These are phyloP conservation scores for Popillia japonica DNA, from an alignment of 1,140 invertebrate genomes.

Conservation along the genomic window DNA sequence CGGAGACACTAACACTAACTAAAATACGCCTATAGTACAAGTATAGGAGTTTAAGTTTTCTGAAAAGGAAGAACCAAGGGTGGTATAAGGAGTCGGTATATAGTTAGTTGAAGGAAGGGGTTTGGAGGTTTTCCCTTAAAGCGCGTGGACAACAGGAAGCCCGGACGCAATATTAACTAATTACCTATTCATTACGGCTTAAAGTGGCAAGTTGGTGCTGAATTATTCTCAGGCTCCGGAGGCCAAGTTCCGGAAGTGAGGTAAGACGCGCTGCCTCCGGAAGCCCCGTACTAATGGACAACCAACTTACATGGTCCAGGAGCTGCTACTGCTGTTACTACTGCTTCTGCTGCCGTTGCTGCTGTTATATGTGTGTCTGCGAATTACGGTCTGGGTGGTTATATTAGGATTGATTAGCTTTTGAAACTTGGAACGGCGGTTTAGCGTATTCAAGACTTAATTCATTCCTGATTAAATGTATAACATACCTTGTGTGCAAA, in stretches of 20 bases:
- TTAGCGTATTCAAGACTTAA: constrained; percentile 30
- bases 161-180: constrained; percentile 59
- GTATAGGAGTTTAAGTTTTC: constrained; percentile 23
- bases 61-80: constrained; percentile 25
- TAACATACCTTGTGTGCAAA: constrained; percentile 19
- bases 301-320: constrained; percentile 48
- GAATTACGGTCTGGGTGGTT: constrained; percentile 10
- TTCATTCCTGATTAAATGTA: constrained; percentile 26
- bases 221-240: constrained; percentile 57
- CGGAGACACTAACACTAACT: constrained; percentile 42
- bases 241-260: constrained; percentile 57
- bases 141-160: constrained; percentile 54
- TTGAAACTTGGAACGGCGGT: background rate
- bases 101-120: no score
- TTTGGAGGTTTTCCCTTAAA: constrained; percentile 45
- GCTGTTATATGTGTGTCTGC: constrained; percentile 19
- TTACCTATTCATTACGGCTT: constrained; percentile 61
- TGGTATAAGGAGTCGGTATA: constrained; percentile 21
- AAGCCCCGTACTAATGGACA: constrained; percentile 57
- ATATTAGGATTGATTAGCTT: constrained; percentile 57
- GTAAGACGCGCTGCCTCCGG: constrained; percentile 57
- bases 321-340: background rate
- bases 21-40: background rate
- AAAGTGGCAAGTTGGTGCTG: constrained; percentile 60
- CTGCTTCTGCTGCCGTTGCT: no score